Evolutionary conservation across 2,888 invertebrate genomes (phyloP).

Genomic region (Volucella bombylans): DNA sequence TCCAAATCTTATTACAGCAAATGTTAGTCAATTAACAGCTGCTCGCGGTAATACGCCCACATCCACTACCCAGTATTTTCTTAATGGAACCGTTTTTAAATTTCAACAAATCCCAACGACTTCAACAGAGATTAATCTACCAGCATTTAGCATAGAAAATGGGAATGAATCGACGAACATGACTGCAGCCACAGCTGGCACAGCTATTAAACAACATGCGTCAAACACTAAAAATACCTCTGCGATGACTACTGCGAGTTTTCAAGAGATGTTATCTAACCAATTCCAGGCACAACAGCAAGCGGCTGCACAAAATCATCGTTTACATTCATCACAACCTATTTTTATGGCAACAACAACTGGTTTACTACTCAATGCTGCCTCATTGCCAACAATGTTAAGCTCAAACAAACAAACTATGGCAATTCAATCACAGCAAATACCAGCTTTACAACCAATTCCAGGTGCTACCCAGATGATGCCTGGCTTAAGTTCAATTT

Average conservation of each 20-base stretch:
- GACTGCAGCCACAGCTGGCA: conserved; percentile 48
- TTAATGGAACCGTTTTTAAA: conserved; percentile 82
- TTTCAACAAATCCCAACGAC: conserved; percentile 76
- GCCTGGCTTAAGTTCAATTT: conserved; percentile 80
- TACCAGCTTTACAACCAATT: conserved; percentile 81
- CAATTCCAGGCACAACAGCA: conserved; percentile 77
- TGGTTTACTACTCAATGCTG: conserved; percentile 80
- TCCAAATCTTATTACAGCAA: conserved; percentile 85
- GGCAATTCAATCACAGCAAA: conserved; percentile 71
- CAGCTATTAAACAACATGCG: conserved; percentile 51
- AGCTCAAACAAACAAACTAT: conserved; percentile 72
- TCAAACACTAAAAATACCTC: conserved; percentile 73
- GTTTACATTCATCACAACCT: conserved; percentile 78
- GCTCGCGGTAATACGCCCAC: conserved; percentile 76
- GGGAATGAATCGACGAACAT: conserved; percentile 60
- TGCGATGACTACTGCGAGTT: conserved; percentile 75
- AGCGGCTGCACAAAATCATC: conserved; percentile 77
- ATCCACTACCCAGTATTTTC: conserved; percentile 81
- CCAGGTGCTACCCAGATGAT: conserved; percentile 75
- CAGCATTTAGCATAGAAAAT: conserved; percentile 52
- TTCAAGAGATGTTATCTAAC: conserved; percentile 78
- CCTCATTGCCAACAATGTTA: conserved; percentile 81
- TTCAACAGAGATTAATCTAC: conserved; percentile 21
- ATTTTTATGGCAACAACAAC: conserved; percentile 82
- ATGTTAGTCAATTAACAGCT: conserved; percentile 75